Percentiles rank a stretch among this genome's conserved stretches.
phyloP scores from a whole-genome alignment of 37 sponge, comb jelly and placozoan genomes.

The Crambe crambe region DNA sequence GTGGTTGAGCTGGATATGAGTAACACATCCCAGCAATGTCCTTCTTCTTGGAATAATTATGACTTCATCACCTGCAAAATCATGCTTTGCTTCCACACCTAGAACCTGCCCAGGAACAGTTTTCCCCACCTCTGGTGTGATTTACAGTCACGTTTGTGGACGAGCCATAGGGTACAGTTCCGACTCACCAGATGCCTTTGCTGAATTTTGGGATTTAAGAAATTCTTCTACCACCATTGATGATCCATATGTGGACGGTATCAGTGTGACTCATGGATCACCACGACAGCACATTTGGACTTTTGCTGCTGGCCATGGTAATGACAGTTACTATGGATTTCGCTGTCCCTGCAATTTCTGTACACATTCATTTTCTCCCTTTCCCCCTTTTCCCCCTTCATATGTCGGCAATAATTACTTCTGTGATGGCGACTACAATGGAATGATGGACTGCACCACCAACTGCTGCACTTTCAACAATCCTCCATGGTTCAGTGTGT shows the following conservation, averaged over 20 bases:
- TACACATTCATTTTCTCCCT: no score
- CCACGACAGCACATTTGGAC: constrained; percentile 29
- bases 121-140: no score
- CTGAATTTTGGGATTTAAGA: no score
- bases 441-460: constrained; percentile 14
- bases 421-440: constrained; percentile 33
- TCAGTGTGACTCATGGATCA: not conserved
- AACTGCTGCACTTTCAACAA: constrained; percentile 3
- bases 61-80: no score
- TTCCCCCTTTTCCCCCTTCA: constrained; percentile 21
- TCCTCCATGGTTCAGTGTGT: constrained; percentile 12
- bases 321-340: not conserved
- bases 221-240: not conserved
- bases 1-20: constrained; percentile 21
- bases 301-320: constrained; percentile 14
- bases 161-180: not conserved
- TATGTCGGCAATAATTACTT: constrained; percentile 4
- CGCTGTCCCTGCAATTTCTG: constrained; percentile 16
- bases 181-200: not conserved
- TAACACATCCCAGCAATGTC: no score
- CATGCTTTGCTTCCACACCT: no score
- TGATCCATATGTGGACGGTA: not conserved
- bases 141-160: constrained; percentile 10
- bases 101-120: no score
- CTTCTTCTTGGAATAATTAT: no score